phyloP scores from a whole-genome alignment of 2,113 vertebrate genomes.

The Hemichromis elongatus region DNA sequence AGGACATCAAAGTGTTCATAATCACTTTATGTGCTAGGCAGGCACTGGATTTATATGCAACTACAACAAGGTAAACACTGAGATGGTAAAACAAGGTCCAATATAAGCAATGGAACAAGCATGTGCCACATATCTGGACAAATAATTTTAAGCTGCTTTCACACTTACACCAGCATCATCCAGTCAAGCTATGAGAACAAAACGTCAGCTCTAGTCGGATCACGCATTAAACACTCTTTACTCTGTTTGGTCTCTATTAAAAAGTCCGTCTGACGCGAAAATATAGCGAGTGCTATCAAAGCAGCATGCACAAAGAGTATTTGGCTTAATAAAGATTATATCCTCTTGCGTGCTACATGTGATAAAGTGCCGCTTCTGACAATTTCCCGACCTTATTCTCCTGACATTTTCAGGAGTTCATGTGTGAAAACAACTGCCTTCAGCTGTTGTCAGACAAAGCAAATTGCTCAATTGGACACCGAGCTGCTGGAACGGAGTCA shows the following conservation, averaged over 20 bases:
- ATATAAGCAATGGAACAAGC: not conserved
- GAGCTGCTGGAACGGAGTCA: not conserved
- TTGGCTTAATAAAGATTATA: not conserved
- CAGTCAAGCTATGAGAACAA: not conserved
- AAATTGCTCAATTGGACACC: not conserved
- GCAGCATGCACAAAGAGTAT: not conserved
- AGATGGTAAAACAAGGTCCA: not conserved
- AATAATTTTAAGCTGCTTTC: not conserved
- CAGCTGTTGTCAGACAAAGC: slow-evolving; percentile 20
- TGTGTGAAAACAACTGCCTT: not conserved
- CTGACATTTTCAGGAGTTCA: not conserved
- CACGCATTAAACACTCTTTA: not conserved
- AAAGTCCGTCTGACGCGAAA: not conserved
- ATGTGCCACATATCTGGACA: not conserved
- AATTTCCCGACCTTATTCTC: not conserved
- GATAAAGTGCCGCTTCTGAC: not conserved
- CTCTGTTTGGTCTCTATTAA: not conserved
- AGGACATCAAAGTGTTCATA: not conserved
- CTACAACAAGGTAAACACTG: slow-evolving; percentile 10
- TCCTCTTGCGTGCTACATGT: not conserved
- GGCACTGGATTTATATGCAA: not conserved
- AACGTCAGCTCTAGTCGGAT: not conserved
- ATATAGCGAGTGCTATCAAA: not conserved
- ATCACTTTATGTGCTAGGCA: not conserved
- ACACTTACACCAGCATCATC: not conserved